phyloP scores from a whole-genome alignment of 2,888 invertebrate species.

The Eustalomyia histrio region DNA sequence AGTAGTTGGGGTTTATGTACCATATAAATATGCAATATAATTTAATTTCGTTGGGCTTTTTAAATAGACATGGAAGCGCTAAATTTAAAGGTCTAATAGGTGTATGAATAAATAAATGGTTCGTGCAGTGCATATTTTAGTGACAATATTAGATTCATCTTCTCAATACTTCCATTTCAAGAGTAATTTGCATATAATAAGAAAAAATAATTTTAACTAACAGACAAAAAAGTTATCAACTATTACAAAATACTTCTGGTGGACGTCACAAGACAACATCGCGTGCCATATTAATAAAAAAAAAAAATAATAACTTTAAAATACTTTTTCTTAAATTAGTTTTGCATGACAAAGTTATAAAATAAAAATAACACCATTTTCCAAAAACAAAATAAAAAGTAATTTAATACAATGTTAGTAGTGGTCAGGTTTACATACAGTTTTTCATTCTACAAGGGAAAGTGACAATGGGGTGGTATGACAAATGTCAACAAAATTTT shows the following conservation, averaged over 20 bases:
- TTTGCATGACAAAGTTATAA: background rate
- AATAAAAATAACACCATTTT: background rate
- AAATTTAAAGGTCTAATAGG: no score
- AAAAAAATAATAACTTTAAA: background rate
- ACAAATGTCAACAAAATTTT: slow-evolving; percentile 28
- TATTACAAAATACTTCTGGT: background rate
- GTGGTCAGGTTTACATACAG: background rate
- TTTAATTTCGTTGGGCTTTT: no score
- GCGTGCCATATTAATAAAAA: background rate
- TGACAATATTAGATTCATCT: no score
- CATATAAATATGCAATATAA: no score
- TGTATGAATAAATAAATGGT: no score
- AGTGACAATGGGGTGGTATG: slow-evolving; percentile 29
- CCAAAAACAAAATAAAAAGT: no score
- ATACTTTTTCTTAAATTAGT: background rate
- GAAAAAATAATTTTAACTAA: no score
- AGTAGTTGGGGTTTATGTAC: no score
- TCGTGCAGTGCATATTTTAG: no score
- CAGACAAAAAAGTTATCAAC: background rate
- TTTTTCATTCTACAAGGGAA: slow-evolving; percentile 30
- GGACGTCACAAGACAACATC: background rate
- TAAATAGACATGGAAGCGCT: no score
- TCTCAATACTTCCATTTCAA: no score
- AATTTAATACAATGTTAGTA: background rate
- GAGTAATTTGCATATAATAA: no score